A percentile compares a stretch with the other conserved stretches of the same genome.
Evolutionary conservation across 1,140 invertebrate species (phyloP).

Genomic region (Drosophila oshimai): DNA sequence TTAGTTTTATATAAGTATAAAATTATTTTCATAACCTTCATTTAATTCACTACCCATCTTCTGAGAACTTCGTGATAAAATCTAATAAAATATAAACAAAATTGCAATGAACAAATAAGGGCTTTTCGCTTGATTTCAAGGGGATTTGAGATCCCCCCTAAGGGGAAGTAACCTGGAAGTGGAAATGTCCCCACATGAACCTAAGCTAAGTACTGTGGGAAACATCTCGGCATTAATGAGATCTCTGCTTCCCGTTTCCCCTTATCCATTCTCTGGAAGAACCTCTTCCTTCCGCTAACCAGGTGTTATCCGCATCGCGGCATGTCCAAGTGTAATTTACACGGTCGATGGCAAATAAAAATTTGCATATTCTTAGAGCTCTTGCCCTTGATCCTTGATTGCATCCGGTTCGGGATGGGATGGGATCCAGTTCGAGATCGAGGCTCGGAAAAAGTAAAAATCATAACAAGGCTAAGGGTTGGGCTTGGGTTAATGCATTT

Average conservation of each 20-base stretch:
- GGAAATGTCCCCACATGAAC: neutral
- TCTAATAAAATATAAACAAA: neutral
- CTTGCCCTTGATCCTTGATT: slow-evolving; percentile 41
- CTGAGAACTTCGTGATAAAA: neutral
- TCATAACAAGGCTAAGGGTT: slow-evolving; percentile 19
- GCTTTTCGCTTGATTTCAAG: neutral
- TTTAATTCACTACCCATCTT: too few relatives aligned
- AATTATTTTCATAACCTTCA: too few relatives aligned
- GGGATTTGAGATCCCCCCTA: neutral
- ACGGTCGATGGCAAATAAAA: slow-evolving; percentile 31
- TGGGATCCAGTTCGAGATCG: too few relatives aligned
- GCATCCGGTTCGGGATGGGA: slow-evolving; percentile 48
- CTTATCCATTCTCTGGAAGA: neutral
- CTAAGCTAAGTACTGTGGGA: slow-evolving; percentile 59
- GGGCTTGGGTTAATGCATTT: slow-evolving; percentile 38
- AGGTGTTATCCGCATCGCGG: slow-evolving; percentile 51
- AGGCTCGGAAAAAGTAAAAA: slow-evolving; percentile 34
- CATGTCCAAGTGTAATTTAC: slow-evolving; percentile 61
- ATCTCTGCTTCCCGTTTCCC: neutral
- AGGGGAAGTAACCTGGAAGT: neutral
- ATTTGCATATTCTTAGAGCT: slow-evolving; percentile 59
- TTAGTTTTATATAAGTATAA: too few relatives aligned
- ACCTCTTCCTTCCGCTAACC: slow-evolving; percentile 51
- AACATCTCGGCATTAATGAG: slow-evolving; percentile 10
- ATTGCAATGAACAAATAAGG: neutral